Evolutionary conservation across 2,797 vertebrate genomes (phyloP), one percentile per base, ranked within the genome.

Genomic region (Pelodytes ibericus): DNA sequence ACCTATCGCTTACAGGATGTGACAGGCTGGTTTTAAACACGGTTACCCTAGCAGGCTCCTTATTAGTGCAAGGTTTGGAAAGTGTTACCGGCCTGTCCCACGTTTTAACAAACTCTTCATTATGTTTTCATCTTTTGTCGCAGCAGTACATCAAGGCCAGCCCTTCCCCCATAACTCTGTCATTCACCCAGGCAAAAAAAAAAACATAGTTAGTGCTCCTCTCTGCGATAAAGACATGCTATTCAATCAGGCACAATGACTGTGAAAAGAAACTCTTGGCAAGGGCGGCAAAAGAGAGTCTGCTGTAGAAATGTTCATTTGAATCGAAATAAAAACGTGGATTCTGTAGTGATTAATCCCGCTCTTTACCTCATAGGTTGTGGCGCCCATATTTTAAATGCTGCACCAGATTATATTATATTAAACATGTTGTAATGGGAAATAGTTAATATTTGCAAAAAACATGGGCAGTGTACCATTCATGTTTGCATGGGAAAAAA

Each of bases 171-270:
- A 41, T 51, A 13, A 56, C 18, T 41, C 64, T 41, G 59, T 56
- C 66, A 62, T 22, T 57, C 31, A 62, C 29, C 47, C 59, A 75
- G 69, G 51, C 51, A 44, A 60, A 70, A 29, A 39, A 39, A 39
- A 49, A 53, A 53, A 1, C 49, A 20, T 20, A 53, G 11, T 16
- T 16, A 53, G n/a, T 5, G n/a, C 20, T 53, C 49, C 49, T 25
- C 36, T 25, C 9, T 5, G 30, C 20, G 30, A 62, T 33, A 22
- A 29, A 31, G 59, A 16, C 33, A 3, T 3, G n/a, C 59, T 47
- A 76, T 76, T 76, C 66, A 76, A 44, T 5, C 18, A 64, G 3
- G 39, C 41, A 75, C 65, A 63, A 63, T 76, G 65, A 13, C 41
- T 20, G 20, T n/a, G 29, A 39, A 76, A 49, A 53, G 22, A 76